These are phyloP conservation scores for Sebastiscus tertius DNA, from an alignment of 2,797 vertebrate genomes.

Conservation along the genomic window DNA sequence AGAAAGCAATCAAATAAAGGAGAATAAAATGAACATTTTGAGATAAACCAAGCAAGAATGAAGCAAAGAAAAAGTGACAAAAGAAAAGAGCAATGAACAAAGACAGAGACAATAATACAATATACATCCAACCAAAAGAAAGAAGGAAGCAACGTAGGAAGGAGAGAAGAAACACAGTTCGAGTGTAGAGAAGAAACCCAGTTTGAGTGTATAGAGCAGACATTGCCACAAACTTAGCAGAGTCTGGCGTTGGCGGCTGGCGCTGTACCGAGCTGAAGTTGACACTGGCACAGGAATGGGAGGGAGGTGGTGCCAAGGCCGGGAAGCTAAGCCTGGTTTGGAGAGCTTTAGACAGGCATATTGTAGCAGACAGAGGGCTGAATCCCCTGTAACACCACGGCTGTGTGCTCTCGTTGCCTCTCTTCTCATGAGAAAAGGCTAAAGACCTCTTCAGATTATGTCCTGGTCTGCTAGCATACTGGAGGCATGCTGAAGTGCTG, in stretches of 20 bases:
- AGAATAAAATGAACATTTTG: not conserved
- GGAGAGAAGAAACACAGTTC: not conserved
- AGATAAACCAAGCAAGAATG: not conserved
- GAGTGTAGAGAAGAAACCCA: not conserved
- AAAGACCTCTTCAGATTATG: conserved; percentile 59
- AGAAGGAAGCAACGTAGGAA: not conserved
- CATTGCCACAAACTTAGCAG: conserved; percentile 48
- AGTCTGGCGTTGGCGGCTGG: conserved; percentile 48
- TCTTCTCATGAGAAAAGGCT: conserved; percentile 50
- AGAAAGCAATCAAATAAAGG: not conserved
- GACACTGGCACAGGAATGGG: conserved; percentile 56
- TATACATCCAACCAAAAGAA: not conserved
- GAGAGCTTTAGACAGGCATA: conserved; percentile 66
- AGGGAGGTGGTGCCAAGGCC: conserved; percentile 48
- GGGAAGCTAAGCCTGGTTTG: conserved; percentile 63
- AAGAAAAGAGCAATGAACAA: not conserved
- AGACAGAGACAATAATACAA: not conserved
- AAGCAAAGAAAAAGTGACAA: not conserved
- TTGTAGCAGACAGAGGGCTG: conserved; percentile 61
- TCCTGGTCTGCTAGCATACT: conserved; percentile 31
- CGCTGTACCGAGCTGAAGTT: conserved; percentile 53
- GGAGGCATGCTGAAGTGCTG: conserved; percentile 7
- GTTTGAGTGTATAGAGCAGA: not conserved
- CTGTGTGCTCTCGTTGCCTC: conserved; percentile 45
- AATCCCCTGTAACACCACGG: conserved; percentile 54